Percentiles rank a stretch among this genome's conserved stretches.
Evolutionary conservation across 1,140 invertebrate species (phyloP).

Genomic region (Ctenoplectra terminalis): DNA sequence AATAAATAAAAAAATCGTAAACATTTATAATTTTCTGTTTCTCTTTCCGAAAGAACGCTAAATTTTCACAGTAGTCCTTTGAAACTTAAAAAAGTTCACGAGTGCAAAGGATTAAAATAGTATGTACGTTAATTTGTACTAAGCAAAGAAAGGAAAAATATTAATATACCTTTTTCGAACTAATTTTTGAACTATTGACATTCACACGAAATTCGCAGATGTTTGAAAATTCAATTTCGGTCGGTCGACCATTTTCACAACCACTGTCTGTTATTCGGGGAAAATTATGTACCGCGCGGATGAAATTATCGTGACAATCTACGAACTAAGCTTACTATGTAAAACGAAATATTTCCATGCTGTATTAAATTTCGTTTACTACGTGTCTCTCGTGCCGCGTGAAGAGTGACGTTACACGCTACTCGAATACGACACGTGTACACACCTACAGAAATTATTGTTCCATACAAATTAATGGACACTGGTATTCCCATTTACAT

Average conservation of each 20-base stretch:
- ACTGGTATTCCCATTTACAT: background rate
- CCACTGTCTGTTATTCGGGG: background rate
- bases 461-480: background rate
- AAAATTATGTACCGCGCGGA: background rate
- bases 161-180: no score
- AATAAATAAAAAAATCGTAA: no score
- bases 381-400: background rate
- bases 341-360: conserved; percentile 37
- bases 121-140: no score
- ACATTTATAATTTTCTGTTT: no score
- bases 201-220: no score
- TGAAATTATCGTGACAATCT: conserved; percentile 33
- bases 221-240: background rate
- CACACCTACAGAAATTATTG: background rate
- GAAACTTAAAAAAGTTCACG: no score
- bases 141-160: no score
- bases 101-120: no score
- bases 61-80: no score
- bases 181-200: no score
- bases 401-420: background rate
- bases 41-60: no score
- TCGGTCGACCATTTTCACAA: background rate
- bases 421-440: conserved; percentile 3
- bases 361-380: conserved; percentile 50
- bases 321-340: conserved; percentile 34